These are phyloP conservation scores for Lasiommata megera DNA, from an alignment of 2,888 invertebrate genomes.

Conservation along the genomic window DNA sequence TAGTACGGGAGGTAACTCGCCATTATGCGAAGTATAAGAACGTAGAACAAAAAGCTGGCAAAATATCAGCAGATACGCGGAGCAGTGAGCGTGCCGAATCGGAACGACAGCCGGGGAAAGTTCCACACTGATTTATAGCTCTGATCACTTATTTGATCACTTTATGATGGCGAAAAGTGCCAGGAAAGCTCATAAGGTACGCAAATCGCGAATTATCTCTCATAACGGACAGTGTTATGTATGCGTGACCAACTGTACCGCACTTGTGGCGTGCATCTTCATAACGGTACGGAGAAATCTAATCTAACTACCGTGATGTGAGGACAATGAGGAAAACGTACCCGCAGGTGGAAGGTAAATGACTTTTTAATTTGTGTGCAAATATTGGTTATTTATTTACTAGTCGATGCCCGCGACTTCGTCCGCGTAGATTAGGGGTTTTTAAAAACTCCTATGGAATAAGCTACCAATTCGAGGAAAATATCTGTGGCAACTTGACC, in stretches of 20 bases:
- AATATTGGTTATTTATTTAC: too few species aligned
- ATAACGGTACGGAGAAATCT: constrained; percentile 66
- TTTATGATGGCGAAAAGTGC: constrained; percentile 76
- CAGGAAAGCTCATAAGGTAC: constrained; percentile 68
- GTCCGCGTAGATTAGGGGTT: too few species aligned
- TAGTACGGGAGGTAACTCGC: constrained; percentile 46
- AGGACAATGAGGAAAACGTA: constrained; percentile 36
- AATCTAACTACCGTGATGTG: constrained; percentile 49
- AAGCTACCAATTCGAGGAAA: too few species aligned
- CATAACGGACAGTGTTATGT: constrained; percentile 52
- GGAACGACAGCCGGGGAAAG: constrained; percentile 69
- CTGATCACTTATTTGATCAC: constrained; percentile 78
- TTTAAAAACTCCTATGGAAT: too few species aligned
- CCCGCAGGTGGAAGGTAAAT: constrained; percentile 54
- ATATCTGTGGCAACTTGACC: too few species aligned
- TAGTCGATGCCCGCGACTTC: too few species aligned
- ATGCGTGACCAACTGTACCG: constrained; percentile 45
- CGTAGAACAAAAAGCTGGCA: constrained; percentile 63
- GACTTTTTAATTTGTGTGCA: constrained; percentile 49
- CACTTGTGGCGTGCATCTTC: constrained; percentile 42
- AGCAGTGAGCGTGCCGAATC: constrained; percentile 62
- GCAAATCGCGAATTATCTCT: constrained; percentile 66
- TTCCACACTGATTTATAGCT: constrained; percentile 66
- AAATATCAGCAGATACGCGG: constrained; percentile 55
- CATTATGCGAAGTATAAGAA: constrained; percentile 63